phyloP scores from a whole-genome alignment of 2,797 vertebrate species.

The Gymnocypris eckloni region DNA sequence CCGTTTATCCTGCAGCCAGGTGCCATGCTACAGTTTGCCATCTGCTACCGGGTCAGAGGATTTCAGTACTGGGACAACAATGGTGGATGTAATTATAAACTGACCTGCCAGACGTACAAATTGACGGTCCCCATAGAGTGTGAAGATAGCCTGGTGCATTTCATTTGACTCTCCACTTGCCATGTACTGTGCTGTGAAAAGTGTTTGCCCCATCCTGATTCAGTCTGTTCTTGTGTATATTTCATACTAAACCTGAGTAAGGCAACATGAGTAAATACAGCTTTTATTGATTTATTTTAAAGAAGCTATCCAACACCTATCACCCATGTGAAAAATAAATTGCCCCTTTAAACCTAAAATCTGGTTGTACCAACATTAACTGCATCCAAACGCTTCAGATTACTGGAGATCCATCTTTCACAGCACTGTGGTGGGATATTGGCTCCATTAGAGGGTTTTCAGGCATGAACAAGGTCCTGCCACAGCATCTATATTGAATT shows the following conservation, averaged over 20 bases:
- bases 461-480: background rate
- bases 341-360: background rate
- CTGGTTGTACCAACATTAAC: background rate
- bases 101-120: conserved; percentile 87
- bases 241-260: background rate
- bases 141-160: conserved; percentile 93
- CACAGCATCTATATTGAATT: background rate
- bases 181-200: background rate
- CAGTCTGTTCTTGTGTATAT: background rate
- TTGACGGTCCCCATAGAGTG: conserved; percentile 89
- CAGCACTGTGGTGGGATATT: background rate
- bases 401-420: background rate
- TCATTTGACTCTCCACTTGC: conserved; percentile 78
- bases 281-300: background rate
- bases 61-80: conserved; percentile 93
- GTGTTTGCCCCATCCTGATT: background rate
- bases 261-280: background rate
- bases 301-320: background rate
- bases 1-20: conserved; percentile 87
- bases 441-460: background rate
- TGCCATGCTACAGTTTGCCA: conserved; percentile 86
- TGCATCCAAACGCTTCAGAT: background rate
- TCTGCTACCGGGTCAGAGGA: conserved; percentile 82
- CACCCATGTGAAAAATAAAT: background rate
- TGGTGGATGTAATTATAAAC: conserved; percentile 84